Conservation (phyloP, 2,797 vertebrate genomes). For the Columba guinea region DNA sequence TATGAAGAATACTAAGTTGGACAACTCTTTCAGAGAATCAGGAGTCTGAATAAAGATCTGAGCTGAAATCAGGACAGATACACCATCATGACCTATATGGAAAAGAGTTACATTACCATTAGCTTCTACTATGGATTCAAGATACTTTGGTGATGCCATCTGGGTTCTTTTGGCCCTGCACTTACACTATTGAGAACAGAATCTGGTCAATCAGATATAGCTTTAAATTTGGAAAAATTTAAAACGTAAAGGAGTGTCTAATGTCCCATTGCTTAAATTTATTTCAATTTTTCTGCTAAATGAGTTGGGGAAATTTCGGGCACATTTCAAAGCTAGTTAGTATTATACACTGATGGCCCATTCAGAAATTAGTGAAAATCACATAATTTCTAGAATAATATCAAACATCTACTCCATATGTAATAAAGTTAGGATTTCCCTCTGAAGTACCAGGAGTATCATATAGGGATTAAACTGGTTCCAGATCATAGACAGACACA, state of each 20-base stretch:
- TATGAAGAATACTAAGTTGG: neutral
- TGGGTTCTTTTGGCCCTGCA: neutral
- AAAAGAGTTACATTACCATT: neutral
- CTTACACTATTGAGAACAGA: neutral
- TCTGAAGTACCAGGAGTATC: neutral
- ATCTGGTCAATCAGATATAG: neutral
- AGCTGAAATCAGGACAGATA: neutral
- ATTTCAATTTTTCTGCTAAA: neutral
- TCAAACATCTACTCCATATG: neutral
- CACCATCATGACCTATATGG: neutral
- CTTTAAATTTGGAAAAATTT: neutral
- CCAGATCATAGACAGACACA: neutral
- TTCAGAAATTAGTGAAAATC: neutral
- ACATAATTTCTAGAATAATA: neutral
- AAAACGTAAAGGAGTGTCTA: neutral
- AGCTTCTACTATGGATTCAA: neutral
- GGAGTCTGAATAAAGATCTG: neutral
- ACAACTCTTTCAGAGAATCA: neutral
- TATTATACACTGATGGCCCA: neutral
- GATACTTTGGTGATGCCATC: neutral
- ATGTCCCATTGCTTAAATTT: neutral
- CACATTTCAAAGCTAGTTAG: neutral
- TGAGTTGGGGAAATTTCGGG: neutral
- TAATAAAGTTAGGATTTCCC: neutral
- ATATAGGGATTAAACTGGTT: rapidly evolving